Percentiles rank a stretch among this genome's conserved stretches.
Conservation (phyloP, 2,113 vertebrate genomes). For the Prunella himalayana region DNA sequence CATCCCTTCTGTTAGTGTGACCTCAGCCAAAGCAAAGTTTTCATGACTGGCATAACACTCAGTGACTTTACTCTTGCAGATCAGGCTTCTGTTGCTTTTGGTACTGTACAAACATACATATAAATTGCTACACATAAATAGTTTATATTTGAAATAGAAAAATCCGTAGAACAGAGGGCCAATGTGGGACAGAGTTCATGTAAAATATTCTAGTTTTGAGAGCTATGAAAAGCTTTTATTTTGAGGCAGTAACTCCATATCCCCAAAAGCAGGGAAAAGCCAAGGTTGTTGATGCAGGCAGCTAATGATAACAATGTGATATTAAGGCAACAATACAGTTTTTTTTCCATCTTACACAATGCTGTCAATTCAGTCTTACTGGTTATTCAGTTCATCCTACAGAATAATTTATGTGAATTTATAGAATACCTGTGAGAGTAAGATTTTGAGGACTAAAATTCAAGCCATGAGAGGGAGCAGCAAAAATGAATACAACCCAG, state of each 20-base stretch:
- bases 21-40: conserved; percentile 15
- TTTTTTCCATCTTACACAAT: not conserved
- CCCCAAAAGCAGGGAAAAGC: not conserved
- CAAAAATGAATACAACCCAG: not conserved
- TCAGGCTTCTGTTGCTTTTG: not conserved
- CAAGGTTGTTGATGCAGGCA: not conserved
- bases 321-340: not conserved
- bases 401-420: not conserved
- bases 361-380: not conserved
- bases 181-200: not conserved
- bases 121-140: conserved; percentile 16
- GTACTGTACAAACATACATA: not conserved
- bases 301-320: not conserved
- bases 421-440: not conserved
- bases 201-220: not conserved
- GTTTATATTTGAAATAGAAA: not conserved
- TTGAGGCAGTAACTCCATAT: not conserved
- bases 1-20: not conserved
- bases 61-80: not conserved
- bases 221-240: not conserved
- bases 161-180: not conserved
- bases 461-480: not conserved
- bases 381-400: not conserved
- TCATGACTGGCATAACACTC: not conserved
- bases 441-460: not conserved